Percentiles rank a stretch among this genome's conserved stretches.
These are phyloP conservation scores for Bradypodion pumilum DNA, from an alignment of 2,797 vertebrate species.

Conservation along the genomic window DNA sequence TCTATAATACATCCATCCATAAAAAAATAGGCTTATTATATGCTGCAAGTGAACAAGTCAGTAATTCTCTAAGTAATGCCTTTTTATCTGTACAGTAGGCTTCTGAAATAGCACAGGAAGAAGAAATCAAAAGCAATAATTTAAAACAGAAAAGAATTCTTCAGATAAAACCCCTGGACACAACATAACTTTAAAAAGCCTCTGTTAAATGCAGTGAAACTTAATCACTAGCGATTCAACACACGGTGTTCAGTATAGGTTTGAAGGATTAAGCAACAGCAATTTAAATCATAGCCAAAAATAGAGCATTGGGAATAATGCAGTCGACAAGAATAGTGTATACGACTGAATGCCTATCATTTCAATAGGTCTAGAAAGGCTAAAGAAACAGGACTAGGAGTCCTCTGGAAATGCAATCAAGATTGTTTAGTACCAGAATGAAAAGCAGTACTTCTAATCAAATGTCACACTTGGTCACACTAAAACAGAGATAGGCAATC, in stretches of 20 bases:
- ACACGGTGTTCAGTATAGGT: background rate
- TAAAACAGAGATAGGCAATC: background rate
- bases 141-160: slow-evolving; percentile 2
- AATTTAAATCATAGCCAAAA: background rate
- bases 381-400: background rate
- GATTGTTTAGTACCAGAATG: background rate
- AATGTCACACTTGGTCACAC: background rate
- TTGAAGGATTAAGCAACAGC: background rate
- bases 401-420: background rate
- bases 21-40: background rate
- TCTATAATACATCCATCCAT: background rate
- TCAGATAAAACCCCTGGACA: background rate
- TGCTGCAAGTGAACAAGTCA: background rate
- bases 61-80: background rate
- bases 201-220: background rate
- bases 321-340: accelerated
- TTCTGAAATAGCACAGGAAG: background rate
- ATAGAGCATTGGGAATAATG: background rate
- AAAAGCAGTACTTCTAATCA: background rate
- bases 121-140: slow-evolving; percentile 5
- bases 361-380: slow-evolving; percentile 14
- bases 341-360: background rate
- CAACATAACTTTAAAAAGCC: background rate
- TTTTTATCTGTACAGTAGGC: background rate
- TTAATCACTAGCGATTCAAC: background rate